Evolutionary conservation across 2,113 vertebrate genomes (phyloP), one percentile per base, ranked within the genome.

Genomic region (Erythrocebus patas): DNA sequence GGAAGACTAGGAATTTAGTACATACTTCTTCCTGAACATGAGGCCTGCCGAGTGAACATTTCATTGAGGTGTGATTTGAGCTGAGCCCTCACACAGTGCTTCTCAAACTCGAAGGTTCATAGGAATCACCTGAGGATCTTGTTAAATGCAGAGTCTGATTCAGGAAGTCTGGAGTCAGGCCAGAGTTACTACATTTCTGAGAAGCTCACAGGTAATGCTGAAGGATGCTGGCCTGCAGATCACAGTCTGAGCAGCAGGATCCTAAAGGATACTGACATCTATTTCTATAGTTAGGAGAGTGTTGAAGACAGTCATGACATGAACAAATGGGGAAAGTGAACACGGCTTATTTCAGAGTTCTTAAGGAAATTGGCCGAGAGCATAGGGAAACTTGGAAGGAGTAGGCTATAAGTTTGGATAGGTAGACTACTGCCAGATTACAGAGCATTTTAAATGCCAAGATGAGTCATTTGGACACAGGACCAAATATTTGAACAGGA

Each of bases 381-480:
- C 43, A 38, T 40, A 87, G 52, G 59, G 61, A 87, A 84, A 66
- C 35, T 66, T 70, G 43, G 89, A 93, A 96, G 78, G 76, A 43
- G 5, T 25, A 52, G n/a, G 27, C 16, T 86, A 0, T 70, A n/a
- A n/a, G 20, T 95, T 80, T 89, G 81, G 43, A 14, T 96, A 91
- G 96, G 64, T 91, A 79, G 25, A 86, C 6, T 25, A 0, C 66
- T 87, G 75, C 83, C 83, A 75, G 35, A 80, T 88, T 93, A 91
- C 38, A 87, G 55, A 89, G 48, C 30, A 59, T 30, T 93, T 72
- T 59, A 32, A 85, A 75, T 92, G 48, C 82, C 89, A 72, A 57
- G 16, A 45, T 96, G 90, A 97, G 55, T 93, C 90, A 81, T 68
- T 70, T 40, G 38, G 61, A 83, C 64, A 40, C 4, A 93, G 48